These are phyloP conservation scores for Cordilura impudica DNA, from an alignment of 2,888 invertebrate species.

Conservation along the genomic window DNA sequence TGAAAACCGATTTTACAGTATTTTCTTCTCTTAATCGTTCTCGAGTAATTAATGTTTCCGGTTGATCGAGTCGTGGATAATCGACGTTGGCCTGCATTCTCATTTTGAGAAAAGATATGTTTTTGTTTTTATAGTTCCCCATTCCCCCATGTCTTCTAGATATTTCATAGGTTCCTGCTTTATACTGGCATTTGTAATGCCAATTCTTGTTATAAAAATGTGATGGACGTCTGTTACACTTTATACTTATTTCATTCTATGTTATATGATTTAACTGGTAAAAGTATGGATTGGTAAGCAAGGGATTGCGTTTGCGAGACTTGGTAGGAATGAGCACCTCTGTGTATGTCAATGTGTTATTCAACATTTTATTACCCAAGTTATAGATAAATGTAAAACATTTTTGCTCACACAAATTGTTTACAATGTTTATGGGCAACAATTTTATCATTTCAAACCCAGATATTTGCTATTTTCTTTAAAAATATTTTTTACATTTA, in stretches of 20 bases:
- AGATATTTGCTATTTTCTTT: neutral
- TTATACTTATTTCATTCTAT: constrained; percentile 16
- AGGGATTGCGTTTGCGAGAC: neutral
- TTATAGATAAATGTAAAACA: constrained; percentile 52
- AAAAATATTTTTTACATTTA: constrained; percentile 3
- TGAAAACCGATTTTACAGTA: too few relatives aligned
- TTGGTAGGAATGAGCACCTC: neutral
- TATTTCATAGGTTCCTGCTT: too few relatives aligned
- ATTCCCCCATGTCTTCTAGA: too few relatives aligned
- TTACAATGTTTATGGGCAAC: constrained; percentile 39
- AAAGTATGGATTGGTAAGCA: neutral
- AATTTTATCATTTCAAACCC: constrained; percentile 18
- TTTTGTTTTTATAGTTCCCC: too few relatives aligned
- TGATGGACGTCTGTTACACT: constrained; percentile 36
- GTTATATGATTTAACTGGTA: neutral
- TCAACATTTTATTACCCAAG: constrained; percentile 52
- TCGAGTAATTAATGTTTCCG: too few relatives aligned
- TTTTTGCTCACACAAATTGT: constrained; percentile 44
- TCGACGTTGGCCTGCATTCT: too few relatives aligned
- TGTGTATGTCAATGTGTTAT: constrained; percentile 20
- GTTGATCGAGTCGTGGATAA: too few relatives aligned
- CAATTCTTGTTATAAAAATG: constrained; percentile 4
- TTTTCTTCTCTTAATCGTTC: too few relatives aligned
- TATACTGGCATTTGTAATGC: neutral
- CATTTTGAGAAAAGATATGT: too few relatives aligned